A percentile compares a stretch with the other conserved stretches of the same genome.
Conservation (phyloP, 92 coral and sea anemone genomes). For the Diadumene lineata region DNA sequence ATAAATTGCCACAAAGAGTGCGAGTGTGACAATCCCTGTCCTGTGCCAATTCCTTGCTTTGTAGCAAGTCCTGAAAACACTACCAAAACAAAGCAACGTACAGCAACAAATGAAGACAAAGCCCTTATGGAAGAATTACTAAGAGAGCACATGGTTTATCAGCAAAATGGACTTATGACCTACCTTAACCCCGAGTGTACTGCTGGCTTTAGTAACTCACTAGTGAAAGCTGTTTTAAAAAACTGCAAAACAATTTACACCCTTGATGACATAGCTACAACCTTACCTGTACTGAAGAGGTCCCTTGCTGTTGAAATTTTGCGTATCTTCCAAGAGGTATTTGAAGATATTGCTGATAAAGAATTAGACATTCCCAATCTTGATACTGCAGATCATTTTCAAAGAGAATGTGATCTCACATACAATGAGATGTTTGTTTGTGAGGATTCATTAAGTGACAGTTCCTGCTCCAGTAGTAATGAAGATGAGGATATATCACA, state of each 20-base stretch:
- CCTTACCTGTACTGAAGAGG: conserved; percentile 30
- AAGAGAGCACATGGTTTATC: conserved; percentile 6
- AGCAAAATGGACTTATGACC: not conserved
- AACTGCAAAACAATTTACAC: conserved; percentile 21
- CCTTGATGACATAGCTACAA: conserved; percentile 10
- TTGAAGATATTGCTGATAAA: conserved; percentile 20
- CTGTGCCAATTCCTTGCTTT: conserved; percentile 18
- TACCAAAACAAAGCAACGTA: not conserved
- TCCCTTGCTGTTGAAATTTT: conserved; percentile 46
- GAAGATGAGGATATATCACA: not conserved
- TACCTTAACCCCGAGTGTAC: conserved; percentile 31
- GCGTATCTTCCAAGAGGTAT: conserved; percentile 33
- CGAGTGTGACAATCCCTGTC: conserved; percentile 20
- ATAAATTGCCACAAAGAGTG: conserved; percentile 31
- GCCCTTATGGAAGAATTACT: conserved; percentile 24
- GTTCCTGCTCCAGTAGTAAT: no score
- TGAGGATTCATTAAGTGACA: not conserved
- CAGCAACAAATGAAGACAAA: conserved; percentile 26
- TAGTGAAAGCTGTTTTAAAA: conserved; percentile 29
- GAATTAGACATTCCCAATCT: conserved; percentile 2
- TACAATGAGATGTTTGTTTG: not conserved
- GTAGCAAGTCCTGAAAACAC: not conserved
- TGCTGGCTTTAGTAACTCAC: conserved; percentile 12
- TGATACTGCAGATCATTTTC: conserved; percentile 16
- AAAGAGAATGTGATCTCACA: conserved; percentile 7